Percentiles rank a stretch among this genome's conserved stretches.
Conservation (phyloP, 2,888 invertebrate genomes). For the Chrysolina oricalcia region DNA sequence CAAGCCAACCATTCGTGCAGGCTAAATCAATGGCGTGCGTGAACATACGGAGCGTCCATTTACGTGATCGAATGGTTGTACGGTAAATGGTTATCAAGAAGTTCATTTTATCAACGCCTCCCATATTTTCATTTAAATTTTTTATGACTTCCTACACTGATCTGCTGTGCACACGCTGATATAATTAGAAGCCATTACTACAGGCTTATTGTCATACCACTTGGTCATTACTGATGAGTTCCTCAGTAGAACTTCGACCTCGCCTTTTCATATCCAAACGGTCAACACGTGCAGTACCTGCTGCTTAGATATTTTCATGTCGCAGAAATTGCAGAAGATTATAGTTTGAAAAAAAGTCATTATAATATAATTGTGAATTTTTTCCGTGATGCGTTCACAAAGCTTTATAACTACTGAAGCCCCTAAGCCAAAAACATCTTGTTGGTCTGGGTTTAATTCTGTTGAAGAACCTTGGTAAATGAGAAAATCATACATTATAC, state of each 20-base stretch:
- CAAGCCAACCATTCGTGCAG: background rate
- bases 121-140: background rate
- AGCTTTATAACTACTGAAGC: conserved; percentile 23
- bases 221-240: conserved; percentile 45
- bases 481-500: conserved; percentile 22
- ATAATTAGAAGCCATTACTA: conserved; percentile 28
- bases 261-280: conserved; percentile 41
- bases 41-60: conserved; percentile 33
- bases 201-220: conserved; percentile 33
- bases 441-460: conserved; percentile 14
- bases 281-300: conserved; percentile 32
- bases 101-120: background rate
- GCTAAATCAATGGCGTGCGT: background rate
- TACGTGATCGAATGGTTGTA: conserved; percentile 21
- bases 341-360: too few species aligned
- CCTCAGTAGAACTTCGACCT: conserved; percentile 45
- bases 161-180: background rate
- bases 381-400: conserved; percentile 12
- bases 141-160: conserved; percentile 21
- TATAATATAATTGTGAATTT: background rate
- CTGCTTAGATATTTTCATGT: too few species aligned
- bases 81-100: background rate
- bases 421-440: conserved; percentile 6
- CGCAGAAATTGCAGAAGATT: too few species aligned
- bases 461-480: conserved; percentile 34